These are phyloP conservation scores for Palythoa heliodiscus DNA, from an alignment of 92 coral and sea anemone species.

Conservation along the genomic window DNA sequence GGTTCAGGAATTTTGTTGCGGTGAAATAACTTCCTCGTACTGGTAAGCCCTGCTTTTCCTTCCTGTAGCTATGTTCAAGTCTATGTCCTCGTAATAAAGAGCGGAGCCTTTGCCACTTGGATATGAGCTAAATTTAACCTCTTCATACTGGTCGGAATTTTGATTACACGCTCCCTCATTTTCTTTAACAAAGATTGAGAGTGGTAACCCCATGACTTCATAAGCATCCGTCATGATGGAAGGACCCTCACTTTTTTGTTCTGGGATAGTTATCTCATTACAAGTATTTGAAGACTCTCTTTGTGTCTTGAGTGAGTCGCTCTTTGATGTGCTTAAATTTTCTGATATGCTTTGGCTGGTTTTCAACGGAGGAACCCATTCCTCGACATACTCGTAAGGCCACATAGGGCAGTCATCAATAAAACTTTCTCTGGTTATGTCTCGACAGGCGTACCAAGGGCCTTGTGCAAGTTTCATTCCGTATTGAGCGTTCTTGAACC, in stretches of 20 bases:
- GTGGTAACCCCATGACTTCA: slow-evolving; percentile 1
- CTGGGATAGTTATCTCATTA: background rate
- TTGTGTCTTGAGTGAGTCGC: background rate
- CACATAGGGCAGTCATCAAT: background rate
- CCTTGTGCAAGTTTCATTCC: background rate
- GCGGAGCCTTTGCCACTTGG: background rate
- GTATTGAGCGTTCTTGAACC: background rate
- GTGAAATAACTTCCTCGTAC: background rate
- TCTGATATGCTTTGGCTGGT: background rate
- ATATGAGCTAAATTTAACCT: background rate
- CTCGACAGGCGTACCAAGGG: slow-evolving; percentile 28
- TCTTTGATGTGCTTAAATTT: background rate
- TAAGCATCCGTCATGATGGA: background rate
- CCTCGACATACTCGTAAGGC: slow-evolving; percentile 24
- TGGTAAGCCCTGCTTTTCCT: background rate
- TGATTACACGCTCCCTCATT: too few relatives aligned
- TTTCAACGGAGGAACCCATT: background rate
- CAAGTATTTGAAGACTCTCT: too few relatives aligned
- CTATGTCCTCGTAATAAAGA: background rate
- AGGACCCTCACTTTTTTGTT: background rate
- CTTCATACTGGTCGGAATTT: background rate
- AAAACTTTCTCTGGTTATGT: slow-evolving; percentile 30
- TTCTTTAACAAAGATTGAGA: background rate
- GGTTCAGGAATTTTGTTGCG: background rate
- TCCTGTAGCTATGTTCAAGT: background rate